A percentile compares a stretch with the other conserved stretches of the same genome.
phyloP scores from a whole-genome alignment of 2,888 invertebrate genomes.

The Spodoptera littoralis region DNA sequence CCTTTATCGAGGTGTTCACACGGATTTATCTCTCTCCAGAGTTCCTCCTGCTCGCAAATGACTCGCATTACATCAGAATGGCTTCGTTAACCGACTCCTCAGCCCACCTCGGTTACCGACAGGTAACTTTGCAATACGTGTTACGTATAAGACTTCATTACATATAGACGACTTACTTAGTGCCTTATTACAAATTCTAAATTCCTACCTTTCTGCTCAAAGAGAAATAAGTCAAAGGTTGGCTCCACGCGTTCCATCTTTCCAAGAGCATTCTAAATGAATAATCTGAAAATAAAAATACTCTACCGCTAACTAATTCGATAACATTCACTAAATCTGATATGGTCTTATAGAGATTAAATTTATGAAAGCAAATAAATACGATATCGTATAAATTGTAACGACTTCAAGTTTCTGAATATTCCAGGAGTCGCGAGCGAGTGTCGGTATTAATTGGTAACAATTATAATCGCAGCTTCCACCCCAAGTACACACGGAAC shows the following conservation, averaged over 20 bases:
- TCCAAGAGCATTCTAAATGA: no score
- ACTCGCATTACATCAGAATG: conserved; percentile 67
- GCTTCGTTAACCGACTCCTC: conserved; percentile 62
- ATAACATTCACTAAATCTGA: not conserved
- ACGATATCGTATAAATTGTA: no score
- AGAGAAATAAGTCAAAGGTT: no score
- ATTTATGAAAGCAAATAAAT: no score
- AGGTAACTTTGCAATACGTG: conserved; percentile 14
- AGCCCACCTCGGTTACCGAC: conserved; percentile 15
- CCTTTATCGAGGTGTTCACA: conserved; percentile 54
- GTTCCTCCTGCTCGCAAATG: conserved; percentile 63
- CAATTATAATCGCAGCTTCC: not conserved
- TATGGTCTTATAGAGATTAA: no score
- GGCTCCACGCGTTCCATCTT: no score
- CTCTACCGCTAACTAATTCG: no score
- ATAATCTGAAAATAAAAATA: no score
- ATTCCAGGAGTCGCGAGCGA: not conserved
- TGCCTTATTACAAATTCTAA: not conserved
- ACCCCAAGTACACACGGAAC: not conserved
- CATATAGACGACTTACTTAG: not conserved
- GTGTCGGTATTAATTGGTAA: not conserved
- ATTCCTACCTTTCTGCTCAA: no score
- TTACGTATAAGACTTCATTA: conserved; percentile 8
- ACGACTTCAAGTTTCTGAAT: no score
- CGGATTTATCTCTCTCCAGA: conserved; percentile 57